Percentiles rank a stretch among this genome's conserved stretches.
Conservation (phyloP, 2,113 vertebrate species). For the Ammodramus savannarum region DNA sequence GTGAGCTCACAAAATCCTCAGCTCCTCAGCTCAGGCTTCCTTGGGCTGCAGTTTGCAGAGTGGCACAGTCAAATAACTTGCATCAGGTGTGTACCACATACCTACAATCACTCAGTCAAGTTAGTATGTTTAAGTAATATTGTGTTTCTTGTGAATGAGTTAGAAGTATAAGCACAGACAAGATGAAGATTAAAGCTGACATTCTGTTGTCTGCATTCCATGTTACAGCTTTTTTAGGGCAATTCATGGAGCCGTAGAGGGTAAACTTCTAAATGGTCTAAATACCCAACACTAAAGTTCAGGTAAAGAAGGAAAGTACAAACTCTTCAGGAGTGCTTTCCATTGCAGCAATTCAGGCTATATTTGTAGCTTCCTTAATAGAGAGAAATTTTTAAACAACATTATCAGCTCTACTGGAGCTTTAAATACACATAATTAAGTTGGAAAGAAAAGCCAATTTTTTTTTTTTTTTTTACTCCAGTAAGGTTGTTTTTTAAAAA, state of each 20-base stretch:
- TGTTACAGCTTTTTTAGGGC: background rate
- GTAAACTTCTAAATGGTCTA: background rate
- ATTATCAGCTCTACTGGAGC: conserved; percentile 42
- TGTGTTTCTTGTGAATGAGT: background rate
- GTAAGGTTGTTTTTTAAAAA: background rate
- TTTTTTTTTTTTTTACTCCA: background rate
- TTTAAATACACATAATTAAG: conserved; percentile 56
- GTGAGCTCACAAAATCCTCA: background rate
- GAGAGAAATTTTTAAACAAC: conserved; percentile 32
- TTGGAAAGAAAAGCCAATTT: background rate
- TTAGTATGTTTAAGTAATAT: background rate
- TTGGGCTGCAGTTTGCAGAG: background rate
- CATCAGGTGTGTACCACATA: fast-evolving
- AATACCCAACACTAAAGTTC: background rate
- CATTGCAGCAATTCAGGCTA: background rate
- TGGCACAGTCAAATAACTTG: background rate
- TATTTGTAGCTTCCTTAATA: conserved; percentile 9
- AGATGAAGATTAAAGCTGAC: background rate
- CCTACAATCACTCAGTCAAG: background rate
- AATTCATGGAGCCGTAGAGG: background rate
- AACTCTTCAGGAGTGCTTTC: background rate
- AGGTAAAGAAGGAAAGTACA: background rate
- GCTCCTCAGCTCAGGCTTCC: background rate
- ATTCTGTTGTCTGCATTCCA: background rate
- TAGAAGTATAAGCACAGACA: background rate